Base-by-base conservation (phyloP, 2,113 vertebrate species). In the Rhinolophus sinicus region DNA sequence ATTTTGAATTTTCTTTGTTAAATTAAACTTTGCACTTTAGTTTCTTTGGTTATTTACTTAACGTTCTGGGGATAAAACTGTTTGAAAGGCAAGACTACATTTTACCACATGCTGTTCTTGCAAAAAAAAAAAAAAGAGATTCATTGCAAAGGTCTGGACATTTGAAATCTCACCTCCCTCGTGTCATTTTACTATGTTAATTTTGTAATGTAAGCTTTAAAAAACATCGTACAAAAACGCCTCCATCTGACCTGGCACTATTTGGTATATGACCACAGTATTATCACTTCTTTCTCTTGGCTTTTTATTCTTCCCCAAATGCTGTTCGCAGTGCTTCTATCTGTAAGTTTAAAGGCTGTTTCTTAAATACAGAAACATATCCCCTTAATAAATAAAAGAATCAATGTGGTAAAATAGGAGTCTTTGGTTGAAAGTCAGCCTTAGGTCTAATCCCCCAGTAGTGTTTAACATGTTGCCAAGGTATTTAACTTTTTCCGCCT, bases 1-100 rank as follows among this genome's bases (percentile, higher is more conserved):
- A 50, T 87, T 87, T 35, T 80, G 16, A 56, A 90, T 77, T 82
- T 80, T 56, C 76, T 26, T 83, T 72, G 50, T 65, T 73, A 89
- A 64, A 62, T 72, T 81, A 91, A 89, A 72, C 67, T 52, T 38
- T 47, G n/a, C n/a, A 44, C 22, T 80, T 50, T 54, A 52, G n/a
- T 82, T 86, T 96, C 69, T 64, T 69, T 33, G 38, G 13, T 33
- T 70, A n/a, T 64, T 88, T 70, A 85, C 47, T 92, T 92, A 93
- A 92, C 24, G 7, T 64, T 78, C 56, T 15, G 56, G 28, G 82
- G 24, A 84, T 83, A 30, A 83, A 76, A 93, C 3, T 47, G 21
- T 72, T 72, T 18, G 9, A 96, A 78, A 67, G 9, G 15, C 73
- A 92, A 88, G 64, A 67, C 81, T 69, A 58, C 70, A 83, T 90